Evolutionary conservation across 2,888 invertebrate species (phyloP).

Genomic region (Anagyrus pseudococci): DNA sequence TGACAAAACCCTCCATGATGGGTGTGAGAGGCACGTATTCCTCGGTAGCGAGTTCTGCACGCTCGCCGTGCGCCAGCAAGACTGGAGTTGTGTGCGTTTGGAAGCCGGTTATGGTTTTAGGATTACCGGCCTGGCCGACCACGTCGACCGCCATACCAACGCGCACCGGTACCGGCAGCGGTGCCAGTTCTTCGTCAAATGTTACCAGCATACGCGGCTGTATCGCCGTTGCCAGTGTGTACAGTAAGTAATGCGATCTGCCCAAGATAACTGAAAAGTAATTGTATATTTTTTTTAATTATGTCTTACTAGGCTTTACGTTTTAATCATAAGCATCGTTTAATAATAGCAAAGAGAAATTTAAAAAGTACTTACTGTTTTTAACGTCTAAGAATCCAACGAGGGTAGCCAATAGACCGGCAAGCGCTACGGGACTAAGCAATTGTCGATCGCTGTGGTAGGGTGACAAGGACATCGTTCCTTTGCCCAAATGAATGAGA

Average conservation of each 20-base stretch:
- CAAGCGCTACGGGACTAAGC: constrained; percentile 94
- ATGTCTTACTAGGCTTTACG: not conserved
- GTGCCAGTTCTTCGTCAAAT: constrained; percentile 93
- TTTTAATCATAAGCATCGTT: constrained; percentile 1
- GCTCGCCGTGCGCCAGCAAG: constrained; percentile 92
- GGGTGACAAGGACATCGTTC: constrained; percentile 94
- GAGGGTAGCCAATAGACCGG: constrained; percentile 91
- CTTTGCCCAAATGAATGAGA: constrained; percentile 97
- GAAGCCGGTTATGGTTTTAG: constrained; percentile 99
- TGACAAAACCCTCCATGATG: constrained; percentile 98
- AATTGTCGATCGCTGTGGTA: constrained; percentile 96
- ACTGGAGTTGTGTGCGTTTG: constrained; percentile 99
- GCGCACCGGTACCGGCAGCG: constrained; percentile 90
- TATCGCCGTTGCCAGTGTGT: constrained; percentile 96
- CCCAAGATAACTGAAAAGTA: constrained; percentile 78
- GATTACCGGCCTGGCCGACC: constrained; percentile 98
- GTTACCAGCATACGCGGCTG: constrained; percentile 99
- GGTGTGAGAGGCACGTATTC: constrained; percentile 94
- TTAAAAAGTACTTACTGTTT: constrained; percentile 76
- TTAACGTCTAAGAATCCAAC: constrained; percentile 97
- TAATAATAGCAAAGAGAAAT: not conserved
- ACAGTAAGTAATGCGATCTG: constrained; percentile 94
- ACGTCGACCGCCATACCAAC: constrained; percentile 97
- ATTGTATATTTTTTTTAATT: no score
- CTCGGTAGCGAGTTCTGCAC: constrained; percentile 97